Base-by-base conservation (phyloP, 2,797 vertebrate species). In the Staurois parvus region DNA sequence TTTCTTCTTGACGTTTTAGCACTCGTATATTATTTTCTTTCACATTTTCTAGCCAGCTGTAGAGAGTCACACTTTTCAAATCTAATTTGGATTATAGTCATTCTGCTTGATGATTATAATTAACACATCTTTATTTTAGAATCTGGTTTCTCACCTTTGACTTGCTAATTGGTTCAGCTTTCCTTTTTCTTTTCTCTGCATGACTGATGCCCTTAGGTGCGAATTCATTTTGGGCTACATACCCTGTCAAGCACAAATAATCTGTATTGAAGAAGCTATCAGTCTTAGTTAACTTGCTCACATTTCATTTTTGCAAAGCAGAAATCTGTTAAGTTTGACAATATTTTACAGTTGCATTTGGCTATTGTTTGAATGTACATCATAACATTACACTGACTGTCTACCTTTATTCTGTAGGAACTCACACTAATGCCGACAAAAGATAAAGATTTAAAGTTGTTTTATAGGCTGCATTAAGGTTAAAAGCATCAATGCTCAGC, bases 101-200 rank as follows among this genome's bases (percentile, higher is more conserved):
- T 69, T 72, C 48, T 64, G 67, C 45, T 28, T 78, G 62, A 78
- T 5, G 68, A 72, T 78, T 73, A 66, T 64, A 84, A 78, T 64
- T 78, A 84, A 72, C 67, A 72, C 75, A 32, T 76, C 70, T 48
- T 69, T 72, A 72, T 84, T 78, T 68, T 84, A 69, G 64, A 67
- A 69, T 59, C 40, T 40, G 62, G 29, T 29, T 76, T 84, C 48
- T 37, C 70, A 84, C 73, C 81, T 76, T 69, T 76, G 21, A 5
- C 62, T 67, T 76, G 64, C 21, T 75, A 68, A 82, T 68, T 83
- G 81, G 59, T 5, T 74, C 34, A 21, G 34, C 6, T 59, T 24
- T 68, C 62, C 66, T 45, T 28, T 48, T 76, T 64, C 21, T 29
- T 77, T 17, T 66, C 59, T 37, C 76, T 37, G 59, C 30, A 12